Conservation (phyloP, 2,888 invertebrate species). For the Ornithoptera priamus region DNA sequence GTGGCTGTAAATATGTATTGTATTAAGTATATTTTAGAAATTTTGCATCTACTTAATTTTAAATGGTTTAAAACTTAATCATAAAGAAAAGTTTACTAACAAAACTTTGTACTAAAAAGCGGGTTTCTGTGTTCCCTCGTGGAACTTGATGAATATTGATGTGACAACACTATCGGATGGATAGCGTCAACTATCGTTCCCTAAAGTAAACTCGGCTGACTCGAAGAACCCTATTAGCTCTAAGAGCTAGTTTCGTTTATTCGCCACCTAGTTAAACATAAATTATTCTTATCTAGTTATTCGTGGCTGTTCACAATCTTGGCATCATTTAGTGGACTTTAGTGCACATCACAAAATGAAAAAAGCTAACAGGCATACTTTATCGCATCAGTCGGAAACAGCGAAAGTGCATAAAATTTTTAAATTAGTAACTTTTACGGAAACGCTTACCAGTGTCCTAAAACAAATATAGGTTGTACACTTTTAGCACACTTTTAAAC, state of each 20-base stretch:
- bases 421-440: too few species aligned
- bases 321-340: neutral
- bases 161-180: neutral
- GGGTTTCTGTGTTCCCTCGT: neutral
- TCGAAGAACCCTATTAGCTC: neutral
- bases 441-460: too few species aligned
- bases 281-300: neutral
- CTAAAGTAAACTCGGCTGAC: neutral
- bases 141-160: slow-evolving; percentile 8
- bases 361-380: too few species aligned
- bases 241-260: neutral
- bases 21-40: neutral
- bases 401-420: too few species aligned
- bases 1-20: too few species aligned
- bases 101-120: slow-evolving; percentile 1
- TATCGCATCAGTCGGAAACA: too few species aligned
- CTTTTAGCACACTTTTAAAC: too few species aligned
- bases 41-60: neutral
- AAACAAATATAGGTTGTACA: too few species aligned
- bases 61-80: neutral
- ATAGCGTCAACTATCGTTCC: neutral
- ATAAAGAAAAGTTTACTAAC: neutral
- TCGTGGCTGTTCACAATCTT: neutral
- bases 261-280: neutral
- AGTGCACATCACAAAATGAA: too few species aligned